Percentiles rank a stretch among this genome's conserved stretches.
These are phyloP conservation scores for Patella pellucida DNA, from an alignment of 2,888 invertebrate species.

Conservation along the genomic window DNA sequence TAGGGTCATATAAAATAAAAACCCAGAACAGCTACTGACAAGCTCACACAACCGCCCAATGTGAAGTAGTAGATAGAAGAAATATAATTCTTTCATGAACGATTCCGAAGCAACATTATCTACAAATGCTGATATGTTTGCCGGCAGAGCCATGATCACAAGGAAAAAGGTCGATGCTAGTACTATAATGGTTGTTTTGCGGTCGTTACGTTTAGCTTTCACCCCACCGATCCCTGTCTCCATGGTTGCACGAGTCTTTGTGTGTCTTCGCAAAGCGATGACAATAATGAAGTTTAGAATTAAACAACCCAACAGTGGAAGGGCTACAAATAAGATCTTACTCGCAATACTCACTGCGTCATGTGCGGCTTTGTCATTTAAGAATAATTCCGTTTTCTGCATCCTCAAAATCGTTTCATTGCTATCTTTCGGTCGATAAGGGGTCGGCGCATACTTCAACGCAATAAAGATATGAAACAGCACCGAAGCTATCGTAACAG, in stretches of 20 bases:
- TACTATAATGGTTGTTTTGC: not conserved
- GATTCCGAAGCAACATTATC: not conserved
- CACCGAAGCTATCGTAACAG: not conserved
- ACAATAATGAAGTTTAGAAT: not conserved
- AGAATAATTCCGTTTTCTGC: not conserved
- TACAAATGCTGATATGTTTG: not conserved
- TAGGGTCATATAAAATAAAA: not conserved
- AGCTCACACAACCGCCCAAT: not conserved
- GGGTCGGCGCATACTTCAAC: not conserved
- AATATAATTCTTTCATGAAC: not conserved
- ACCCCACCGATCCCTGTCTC: not conserved
- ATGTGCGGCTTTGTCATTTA: not conserved
- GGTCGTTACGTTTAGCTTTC: not conserved
- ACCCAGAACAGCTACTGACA: not conserved
- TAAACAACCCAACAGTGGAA: not conserved
- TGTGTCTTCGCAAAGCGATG: not conserved
- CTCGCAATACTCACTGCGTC: not conserved
- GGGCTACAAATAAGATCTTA: not conserved
- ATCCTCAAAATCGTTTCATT: not conserved
- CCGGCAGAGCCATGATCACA: not conserved
- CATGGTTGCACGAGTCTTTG: not conserved
- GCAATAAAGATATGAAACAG: not conserved
- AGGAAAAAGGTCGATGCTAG: not conserved
- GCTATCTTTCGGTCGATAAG: not conserved
- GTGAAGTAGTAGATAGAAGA: not conserved